Evolutionary conservation across 2,113 vertebrate species (phyloP).

Genomic region (Ornithorhynchus anatinus): DNA sequence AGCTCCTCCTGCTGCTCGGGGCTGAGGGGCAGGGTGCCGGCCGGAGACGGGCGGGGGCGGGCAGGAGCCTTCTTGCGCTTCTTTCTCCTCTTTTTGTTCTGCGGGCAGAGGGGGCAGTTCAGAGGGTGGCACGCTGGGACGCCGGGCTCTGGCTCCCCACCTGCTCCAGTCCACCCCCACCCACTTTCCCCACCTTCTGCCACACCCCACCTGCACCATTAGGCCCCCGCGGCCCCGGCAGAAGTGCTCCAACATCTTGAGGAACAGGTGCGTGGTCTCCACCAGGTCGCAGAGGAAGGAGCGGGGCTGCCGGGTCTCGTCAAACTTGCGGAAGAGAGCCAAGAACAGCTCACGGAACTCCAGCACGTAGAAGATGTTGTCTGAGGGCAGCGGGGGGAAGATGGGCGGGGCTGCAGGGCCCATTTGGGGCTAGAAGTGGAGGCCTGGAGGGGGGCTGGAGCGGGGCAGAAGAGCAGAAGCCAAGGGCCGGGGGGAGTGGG

Average conservation of each 20-base stretch:
- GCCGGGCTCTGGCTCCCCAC: accelerated
- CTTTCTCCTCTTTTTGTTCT: slow-evolving; percentile 80
- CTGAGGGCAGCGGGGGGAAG: slow-evolving; percentile 54
- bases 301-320: slow-evolving; percentile 85
- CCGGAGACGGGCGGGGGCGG: accelerated
- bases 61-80: slow-evolving; percentile 69
- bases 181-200: background rate
- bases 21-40: background rate
- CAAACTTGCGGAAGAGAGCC: slow-evolving; percentile 88
- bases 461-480: background rate
- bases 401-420: background rate
- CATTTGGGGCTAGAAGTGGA: background rate
- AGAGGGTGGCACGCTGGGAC: background rate
- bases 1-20: slow-evolving; percentile 71
- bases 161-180: background rate
- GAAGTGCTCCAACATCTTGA: slow-evolving; percentile 93
- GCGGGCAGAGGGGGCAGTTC: accelerated
- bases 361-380: slow-evolving; percentile 98
- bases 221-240: slow-evolving; percentile 81
- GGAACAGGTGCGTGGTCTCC: slow-evolving; percentile 92
- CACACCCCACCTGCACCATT: slow-evolving; percentile 86
- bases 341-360: slow-evolving; percentile 95
- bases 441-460: background rate
- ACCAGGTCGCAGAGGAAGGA: slow-evolving; percentile 90
- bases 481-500: background rate